These are phyloP conservation scores for Macroramphosus scolopax DNA, from an alignment of 2,797 vertebrate genomes.

Conservation along the genomic window DNA sequence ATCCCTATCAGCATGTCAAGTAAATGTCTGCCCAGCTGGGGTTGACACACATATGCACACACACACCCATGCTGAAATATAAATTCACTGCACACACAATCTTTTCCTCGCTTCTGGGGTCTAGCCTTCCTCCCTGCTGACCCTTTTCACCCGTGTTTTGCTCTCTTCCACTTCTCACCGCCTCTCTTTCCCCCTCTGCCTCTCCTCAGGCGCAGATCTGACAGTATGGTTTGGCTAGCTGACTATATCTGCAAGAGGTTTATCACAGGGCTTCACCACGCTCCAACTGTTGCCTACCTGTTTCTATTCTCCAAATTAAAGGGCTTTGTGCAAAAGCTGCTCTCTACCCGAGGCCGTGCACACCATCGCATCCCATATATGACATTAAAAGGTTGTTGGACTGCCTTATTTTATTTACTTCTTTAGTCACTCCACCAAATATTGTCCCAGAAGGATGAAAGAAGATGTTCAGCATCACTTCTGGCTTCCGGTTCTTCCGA, in stretches of 20 bases:
- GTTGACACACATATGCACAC: slow-evolving; percentile 63
- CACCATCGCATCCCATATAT: slow-evolving; percentile 49
- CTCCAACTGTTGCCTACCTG: slow-evolving; percentile 41
- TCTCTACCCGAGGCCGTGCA: slow-evolving; percentile 33
- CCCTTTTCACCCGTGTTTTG: slow-evolving; percentile 67
- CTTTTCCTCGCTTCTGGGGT: slow-evolving; percentile 76
- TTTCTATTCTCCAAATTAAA: slow-evolving; percentile 61
- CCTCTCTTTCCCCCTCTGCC: slow-evolving; percentile 54
- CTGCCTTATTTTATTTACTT: no score
- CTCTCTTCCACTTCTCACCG: slow-evolving; percentile 60
- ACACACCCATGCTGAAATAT: slow-evolving; percentile 54
- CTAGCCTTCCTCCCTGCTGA: slow-evolving; percentile 76
- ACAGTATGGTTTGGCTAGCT: slow-evolving; percentile 69
- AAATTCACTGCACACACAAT: slow-evolving; percentile 66
- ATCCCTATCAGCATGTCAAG: slow-evolving; percentile 86
- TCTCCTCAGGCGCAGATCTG: slow-evolving; percentile 68
- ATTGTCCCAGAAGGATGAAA: no score
- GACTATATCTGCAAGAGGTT: slow-evolving; percentile 71
- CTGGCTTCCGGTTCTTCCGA: no score
- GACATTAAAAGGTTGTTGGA: slow-evolving; percentile 59
- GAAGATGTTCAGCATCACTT: no score
- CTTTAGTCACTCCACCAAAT: no score
- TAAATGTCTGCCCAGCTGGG: slow-evolving; percentile 85
- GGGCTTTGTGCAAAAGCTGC: slow-evolving; percentile 36
- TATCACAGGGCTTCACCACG: slow-evolving; percentile 46